Evolutionary conservation across 2,113 vertebrate species (phyloP).

Genomic region (Lepus americanus): DNA sequence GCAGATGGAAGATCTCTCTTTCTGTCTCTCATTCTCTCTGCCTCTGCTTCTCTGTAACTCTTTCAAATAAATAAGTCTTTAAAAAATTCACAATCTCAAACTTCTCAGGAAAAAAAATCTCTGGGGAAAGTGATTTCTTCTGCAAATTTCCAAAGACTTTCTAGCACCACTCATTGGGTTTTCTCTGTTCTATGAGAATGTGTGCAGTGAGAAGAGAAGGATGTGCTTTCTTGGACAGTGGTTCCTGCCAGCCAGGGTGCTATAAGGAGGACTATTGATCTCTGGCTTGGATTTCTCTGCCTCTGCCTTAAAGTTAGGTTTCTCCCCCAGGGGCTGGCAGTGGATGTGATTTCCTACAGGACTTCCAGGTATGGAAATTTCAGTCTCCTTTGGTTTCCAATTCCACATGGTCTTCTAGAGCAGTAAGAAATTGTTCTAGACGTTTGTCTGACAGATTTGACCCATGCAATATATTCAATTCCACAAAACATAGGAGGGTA

Average conservation of each 20-base stretch:
- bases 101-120: neutral
- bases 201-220: neutral
- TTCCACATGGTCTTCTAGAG: neutral
- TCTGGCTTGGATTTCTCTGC: neutral
- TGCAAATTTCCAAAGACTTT: neutral
- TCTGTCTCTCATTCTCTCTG: too few relatives aligned
- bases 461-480: constrained; percentile 33
- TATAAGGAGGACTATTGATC: neutral
- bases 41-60: too few relatives aligned
- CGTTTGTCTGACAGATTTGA: constrained; percentile 31
- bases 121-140: neutral
- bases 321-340: neutral
- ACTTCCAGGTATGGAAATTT: constrained; percentile 34
- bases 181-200: neutral
- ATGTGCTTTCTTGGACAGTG: constrained; percentile 3
- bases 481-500: neutral
- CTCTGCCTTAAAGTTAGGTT: neutral
- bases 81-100: neutral
- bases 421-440: neutral
- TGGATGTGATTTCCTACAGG: constrained; percentile 33
- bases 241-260: neutral
- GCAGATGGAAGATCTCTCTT: too few relatives aligned
- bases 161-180: neutral
- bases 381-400: neutral
- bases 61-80: too few relatives aligned